Evolutionary conservation across 2,113 vertebrate species (phyloP).

Genomic region (Cardinalis cardinalis): DNA sequence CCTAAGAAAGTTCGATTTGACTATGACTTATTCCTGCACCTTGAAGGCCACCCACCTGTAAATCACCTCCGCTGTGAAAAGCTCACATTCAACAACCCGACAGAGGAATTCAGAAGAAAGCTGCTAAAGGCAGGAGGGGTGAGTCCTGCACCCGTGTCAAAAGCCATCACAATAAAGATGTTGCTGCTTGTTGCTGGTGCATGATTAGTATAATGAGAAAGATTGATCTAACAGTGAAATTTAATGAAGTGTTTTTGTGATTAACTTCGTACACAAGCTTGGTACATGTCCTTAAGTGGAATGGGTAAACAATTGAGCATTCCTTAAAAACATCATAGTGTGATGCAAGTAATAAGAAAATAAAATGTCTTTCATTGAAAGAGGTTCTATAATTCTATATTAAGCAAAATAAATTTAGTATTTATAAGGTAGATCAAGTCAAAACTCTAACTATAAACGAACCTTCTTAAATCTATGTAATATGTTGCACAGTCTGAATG

Average conservation of each 20-base stretch:
- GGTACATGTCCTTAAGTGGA: neutral
- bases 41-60: conserved; percentile 90
- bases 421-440: neutral
- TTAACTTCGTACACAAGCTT: neutral
- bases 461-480: neutral
- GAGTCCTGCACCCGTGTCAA: conserved; percentile 46
- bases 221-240: neutral
- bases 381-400: neutral
- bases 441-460: neutral
- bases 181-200: neutral
- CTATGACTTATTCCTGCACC: conserved; percentile 91
- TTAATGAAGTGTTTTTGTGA: neutral
- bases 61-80: conserved; percentile 92
- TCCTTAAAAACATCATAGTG: neutral
- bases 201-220: neutral
- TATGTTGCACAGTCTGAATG: neutral
- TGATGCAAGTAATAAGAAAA: neutral
- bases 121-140: conserved; percentile 89
- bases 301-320: neutral
- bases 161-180: neutral
- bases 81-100: conserved; percentile 90
- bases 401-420: neutral
- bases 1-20: conserved; percentile 92
- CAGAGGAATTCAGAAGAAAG: conserved; percentile 88
- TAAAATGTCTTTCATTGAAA: neutral